Base-by-base conservation (phyloP, 2,888 invertebrate species). In the Itoplectis maculator region DNA sequence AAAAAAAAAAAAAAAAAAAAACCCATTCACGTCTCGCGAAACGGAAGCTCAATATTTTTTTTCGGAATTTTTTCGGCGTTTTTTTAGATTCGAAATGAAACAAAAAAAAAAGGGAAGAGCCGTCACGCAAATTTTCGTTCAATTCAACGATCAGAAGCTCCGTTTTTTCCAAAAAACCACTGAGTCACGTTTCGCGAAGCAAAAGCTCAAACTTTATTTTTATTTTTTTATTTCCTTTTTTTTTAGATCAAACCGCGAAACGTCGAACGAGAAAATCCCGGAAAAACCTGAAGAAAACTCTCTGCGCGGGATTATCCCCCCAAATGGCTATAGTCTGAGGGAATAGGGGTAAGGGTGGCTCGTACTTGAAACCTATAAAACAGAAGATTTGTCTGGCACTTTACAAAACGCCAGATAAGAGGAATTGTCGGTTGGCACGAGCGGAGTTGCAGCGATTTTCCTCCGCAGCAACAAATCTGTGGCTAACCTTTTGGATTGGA, bases 401-500 rank as follows among this genome's bases (percentile, higher is more conserved):
- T n/a, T n/a, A n/a, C n/a, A n/a, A n/a, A n/a, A n/a, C n/a, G n/a
- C n/a, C n/a, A 61, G 61, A 18, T 35, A 59, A 59, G 59, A 59
- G 45, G 76, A 23, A 76, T 76, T 56, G 56, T 42, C 65, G 61
- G 37, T 73, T 37, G 56, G 29, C 29, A 23, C 23, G 23, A 29
- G 61, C 20, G 29, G 40, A 65, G 13, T 59, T 65, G 13, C 2
- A 29, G 29, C 29, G 29, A n/a, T n/a, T n/a, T n/a, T n/a, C 29
- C 3, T 5, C 40, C 37, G 29, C 42, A 35, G n/a, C 29, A 35
- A 47, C 37, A 45, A 76, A 76, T 76, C 59, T 45, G 35, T 35
- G 66, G 35, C 56, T 76, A 76, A 68, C 66, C 6, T n/a, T n/a
- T n/a, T n/a, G n/a, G n/a, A 56, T 45, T 68, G 56, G 45, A 68